These are phyloP conservation scores for Dicrostonyx torquatus DNA, from an alignment of 2,797 vertebrate species.

Conservation along the genomic window DNA sequence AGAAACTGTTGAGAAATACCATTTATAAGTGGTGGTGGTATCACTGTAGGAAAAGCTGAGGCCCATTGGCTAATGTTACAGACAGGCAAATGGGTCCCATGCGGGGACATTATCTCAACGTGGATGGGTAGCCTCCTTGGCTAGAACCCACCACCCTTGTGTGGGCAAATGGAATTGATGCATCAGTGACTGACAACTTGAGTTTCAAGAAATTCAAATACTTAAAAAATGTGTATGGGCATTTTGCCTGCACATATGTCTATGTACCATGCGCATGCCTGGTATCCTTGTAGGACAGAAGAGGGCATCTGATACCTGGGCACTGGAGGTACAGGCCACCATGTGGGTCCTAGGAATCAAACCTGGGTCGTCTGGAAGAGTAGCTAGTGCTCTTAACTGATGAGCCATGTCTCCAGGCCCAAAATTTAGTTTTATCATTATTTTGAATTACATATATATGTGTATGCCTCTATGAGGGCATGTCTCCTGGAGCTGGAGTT, in stretches of 20 bases:
- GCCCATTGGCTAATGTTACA: neutral
- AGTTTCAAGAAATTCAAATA: neutral
- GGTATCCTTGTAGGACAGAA: neutral
- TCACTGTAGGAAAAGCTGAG: neutral
- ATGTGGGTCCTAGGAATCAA: neutral
- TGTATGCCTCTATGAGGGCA: neutral
- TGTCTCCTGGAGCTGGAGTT: neutral
- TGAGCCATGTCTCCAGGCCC: neutral
- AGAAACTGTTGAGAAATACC: constrained; percentile 46
- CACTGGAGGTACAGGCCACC: neutral
- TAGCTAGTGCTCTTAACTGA: neutral
- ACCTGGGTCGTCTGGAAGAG: neutral
- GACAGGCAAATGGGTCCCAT: neutral
- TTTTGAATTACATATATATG: neutral
- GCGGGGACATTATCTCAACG: neutral
- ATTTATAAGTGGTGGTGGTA: neutral
- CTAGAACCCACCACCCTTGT: neutral
- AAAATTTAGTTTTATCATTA: neutral
- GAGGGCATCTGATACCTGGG: neutral
- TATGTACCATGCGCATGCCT: neutral
- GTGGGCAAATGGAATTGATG: neutral
- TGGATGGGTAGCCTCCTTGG: too few relatives aligned
- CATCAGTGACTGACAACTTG: neutral
- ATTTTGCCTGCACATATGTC: neutral
- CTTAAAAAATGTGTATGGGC: neutral